Conservation (phyloP, 1,140 invertebrate species). For the Brachystomella parvula region DNA sequence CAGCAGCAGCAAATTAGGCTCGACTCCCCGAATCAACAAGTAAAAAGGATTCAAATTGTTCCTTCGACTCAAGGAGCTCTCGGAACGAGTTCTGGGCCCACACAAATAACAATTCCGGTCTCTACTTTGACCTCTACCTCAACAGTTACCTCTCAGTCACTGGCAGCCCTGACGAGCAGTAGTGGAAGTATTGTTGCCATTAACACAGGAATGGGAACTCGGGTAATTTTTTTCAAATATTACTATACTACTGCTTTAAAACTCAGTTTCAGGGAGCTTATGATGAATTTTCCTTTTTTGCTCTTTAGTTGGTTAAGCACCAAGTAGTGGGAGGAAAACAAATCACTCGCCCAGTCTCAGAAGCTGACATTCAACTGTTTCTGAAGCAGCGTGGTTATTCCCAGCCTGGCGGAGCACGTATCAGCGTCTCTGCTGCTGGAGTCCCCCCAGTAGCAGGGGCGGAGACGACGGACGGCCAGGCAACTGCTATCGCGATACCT, state of each 20-base stretch:
- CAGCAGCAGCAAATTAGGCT: neutral
- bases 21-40: neutral
- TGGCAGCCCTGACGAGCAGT: neutral
- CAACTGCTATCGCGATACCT: constrained; percentile 2
- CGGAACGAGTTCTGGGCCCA: constrained; percentile 1
- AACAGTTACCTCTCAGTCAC: neutral
- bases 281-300: constrained; percentile 1
- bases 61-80: constrained; percentile 9
- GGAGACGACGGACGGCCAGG: constrained; percentile 10
- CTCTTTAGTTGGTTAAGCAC: constrained; percentile 32
- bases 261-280: neutral
- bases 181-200: neutral
- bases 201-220: neutral
- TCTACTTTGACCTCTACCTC: neutral
- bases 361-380: constrained; percentile 30
- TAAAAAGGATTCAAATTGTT: constrained; percentile 9
- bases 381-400: constrained; percentile 29
- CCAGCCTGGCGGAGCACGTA: neutral
- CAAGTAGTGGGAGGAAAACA: constrained; percentile 34
- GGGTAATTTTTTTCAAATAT: neutral
- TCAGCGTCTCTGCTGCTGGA: neutral
- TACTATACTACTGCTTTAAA: neutral
- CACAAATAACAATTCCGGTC: neutral
- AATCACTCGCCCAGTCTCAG: constrained; percentile 31
- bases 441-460: neutral